Evolutionary conservation across 2,797 vertebrate genomes (phyloP).

Genomic region (Morus bassanus): DNA sequence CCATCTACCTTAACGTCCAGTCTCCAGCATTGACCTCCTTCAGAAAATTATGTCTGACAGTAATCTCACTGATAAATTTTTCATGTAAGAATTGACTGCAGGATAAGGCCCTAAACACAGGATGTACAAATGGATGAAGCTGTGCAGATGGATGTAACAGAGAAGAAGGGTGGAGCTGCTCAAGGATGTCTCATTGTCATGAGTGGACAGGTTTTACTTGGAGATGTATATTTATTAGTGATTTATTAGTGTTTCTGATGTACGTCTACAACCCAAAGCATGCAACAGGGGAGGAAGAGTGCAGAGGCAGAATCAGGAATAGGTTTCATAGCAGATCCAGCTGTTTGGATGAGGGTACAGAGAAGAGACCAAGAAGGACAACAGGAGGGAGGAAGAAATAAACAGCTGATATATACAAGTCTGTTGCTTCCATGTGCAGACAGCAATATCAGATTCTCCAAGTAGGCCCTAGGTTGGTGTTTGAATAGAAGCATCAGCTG

Average conservation of each 20-base stretch:
- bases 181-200: not conserved
- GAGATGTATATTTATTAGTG: not conserved
- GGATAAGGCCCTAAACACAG: not conserved
- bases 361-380: not conserved
- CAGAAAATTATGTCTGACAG: slow-evolving; percentile 19
- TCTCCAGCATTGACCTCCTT: not conserved
- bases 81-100: not conserved
- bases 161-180: not conserved
- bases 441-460: not conserved
- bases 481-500: not conserved
- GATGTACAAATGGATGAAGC: not conserved
- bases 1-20: slow-evolving; percentile 3
- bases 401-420: not conserved
- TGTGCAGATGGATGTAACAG: not conserved
- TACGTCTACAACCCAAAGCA: accelerated
- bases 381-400: not conserved
- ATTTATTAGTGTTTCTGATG: not conserved
- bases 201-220: not conserved
- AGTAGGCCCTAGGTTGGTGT: not conserved
- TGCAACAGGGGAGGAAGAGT: not conserved
- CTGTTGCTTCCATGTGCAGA: not conserved
- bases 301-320: not conserved
- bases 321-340: not conserved
- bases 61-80: slow-evolving; percentile 30
- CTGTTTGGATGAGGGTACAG: not conserved